phyloP scores from a whole-genome alignment of 2,113 vertebrate genomes.

The Callocephalon fimbriatum region DNA sequence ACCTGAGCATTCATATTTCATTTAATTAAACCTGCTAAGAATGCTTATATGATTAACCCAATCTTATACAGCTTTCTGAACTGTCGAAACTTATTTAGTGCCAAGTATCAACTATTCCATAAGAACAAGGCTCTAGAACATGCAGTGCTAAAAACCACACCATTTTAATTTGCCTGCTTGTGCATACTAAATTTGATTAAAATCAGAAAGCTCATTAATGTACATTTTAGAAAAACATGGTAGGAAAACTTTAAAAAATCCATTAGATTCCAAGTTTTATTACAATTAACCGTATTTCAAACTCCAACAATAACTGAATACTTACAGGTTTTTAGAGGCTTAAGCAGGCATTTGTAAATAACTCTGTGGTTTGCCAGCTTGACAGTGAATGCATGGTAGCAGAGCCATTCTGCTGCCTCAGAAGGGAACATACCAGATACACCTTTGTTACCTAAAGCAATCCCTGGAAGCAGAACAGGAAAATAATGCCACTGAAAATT shows the following conservation, averaged over 20 bases:
- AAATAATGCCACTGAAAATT: neutral
- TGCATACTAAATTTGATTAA: neutral
- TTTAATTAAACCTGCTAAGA: neutral
- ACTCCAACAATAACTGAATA: neutral
- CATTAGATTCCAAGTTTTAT: neutral
- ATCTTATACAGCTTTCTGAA: neutral
- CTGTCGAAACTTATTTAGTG: neutral
- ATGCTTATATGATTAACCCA: neutral
- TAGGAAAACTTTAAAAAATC: neutral
- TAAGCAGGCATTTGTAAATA: slow-evolving; percentile 75
- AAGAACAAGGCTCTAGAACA: neutral
- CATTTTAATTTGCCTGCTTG: neutral
- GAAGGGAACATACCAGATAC: slow-evolving; percentile 42
- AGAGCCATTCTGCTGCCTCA: slow-evolving; percentile 77
- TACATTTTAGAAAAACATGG: neutral
- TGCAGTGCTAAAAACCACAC: neutral
- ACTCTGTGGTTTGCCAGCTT: slow-evolving; percentile 69
- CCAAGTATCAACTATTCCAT: neutral
- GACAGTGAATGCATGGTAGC: slow-evolving; percentile 71
- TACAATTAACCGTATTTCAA: neutral
- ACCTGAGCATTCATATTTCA: neutral
- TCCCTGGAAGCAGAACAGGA: slow-evolving; percentile 17
- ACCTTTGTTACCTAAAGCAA: slow-evolving; percentile 11
- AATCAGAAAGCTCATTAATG: neutral
- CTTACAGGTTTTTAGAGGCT: slow-evolving; percentile 71